Base-by-base conservation (phyloP, 2,888 invertebrate species). In the Diarsia mendica region DNA sequence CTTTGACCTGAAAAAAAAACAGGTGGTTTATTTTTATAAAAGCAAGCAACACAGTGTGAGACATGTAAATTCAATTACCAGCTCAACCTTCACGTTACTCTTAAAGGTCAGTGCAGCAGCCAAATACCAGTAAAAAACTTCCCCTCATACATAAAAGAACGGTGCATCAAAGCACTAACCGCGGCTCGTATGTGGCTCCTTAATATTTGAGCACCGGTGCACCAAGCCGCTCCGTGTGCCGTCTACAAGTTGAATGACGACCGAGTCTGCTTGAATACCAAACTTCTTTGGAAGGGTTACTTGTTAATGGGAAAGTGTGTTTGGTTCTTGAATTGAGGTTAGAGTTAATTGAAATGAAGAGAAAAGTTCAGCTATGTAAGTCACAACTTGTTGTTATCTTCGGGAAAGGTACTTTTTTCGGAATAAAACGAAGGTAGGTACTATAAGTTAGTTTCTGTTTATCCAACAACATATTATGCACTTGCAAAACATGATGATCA, bases 181-280 rank as follows among this genome's bases (percentile, higher is more conserved):
- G 3, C 15, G 15, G 2, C 33, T 72, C 49, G 33, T 65, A 44
- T 18, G 67, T 20, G 0, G 18, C 58, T 65, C 23, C 49, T 82
- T 58, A 82, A 72, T 80, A 80, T 83, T 80, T 66, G 46, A 82
- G 55, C 20, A 20, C 28, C n/a, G 39, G 51, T 13, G 33, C 3
- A 68, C 83, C 49, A n/a, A n/a, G 20, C 28, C 33, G 53, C 8
- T 49, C 18, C 33, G 66, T 44, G 58, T 44, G n/a, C 13, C 1
- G 3, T n/a, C 28, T 68, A 55, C 67, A 82, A 82, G 13, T 68
- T 66, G 28, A 69, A 82, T 68, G 49, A 49, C 39, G 44, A 13
- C 33, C 11, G 33, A 60, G 33, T n/a, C 48, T 48, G 13, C 64
- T 60, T 58, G 51, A 63, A 63, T 58, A 46, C 18, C 20, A 49